phyloP scores from a whole-genome alignment of 1,140 invertebrate species.

The Eumaeus atala region DNA sequence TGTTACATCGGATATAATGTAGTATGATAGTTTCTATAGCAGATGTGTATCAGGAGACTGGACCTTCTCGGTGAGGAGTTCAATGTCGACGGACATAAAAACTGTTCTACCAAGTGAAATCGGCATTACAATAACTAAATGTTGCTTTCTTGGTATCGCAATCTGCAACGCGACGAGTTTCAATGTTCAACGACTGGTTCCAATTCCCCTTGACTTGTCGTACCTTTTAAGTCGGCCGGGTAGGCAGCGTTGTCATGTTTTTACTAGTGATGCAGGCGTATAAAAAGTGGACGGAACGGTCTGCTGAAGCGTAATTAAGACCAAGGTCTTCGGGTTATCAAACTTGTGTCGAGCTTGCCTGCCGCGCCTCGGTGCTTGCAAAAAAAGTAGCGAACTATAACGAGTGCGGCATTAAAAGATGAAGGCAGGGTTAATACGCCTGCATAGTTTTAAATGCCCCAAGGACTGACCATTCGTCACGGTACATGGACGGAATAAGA shows the following conservation, averaged over 20 bases:
- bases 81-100: slow-evolving; percentile 2
- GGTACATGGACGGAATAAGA: slow-evolving; percentile 31
- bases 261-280: slow-evolving; percentile 70
- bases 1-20: too few relatives aligned
- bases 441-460: slow-evolving; percentile 56
- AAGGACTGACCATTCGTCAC: slow-evolving; percentile 37
- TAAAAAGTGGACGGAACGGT: slow-evolving; percentile 71
- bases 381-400: slow-evolving; percentile 71
- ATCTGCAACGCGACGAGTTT: slow-evolving; percentile 43
- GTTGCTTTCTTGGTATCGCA: slow-evolving; percentile 53
- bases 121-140: slow-evolving; percentile 27
- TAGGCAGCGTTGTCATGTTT: slow-evolving; percentile 58
- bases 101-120: slow-evolving; percentile 15
- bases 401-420: slow-evolving; percentile 71
- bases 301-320: slow-evolving; percentile 71
- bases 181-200: slow-evolving; percentile 30
- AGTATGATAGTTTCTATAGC: too few relatives aligned
- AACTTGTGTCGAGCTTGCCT: slow-evolving; percentile 54
- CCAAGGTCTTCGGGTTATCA: slow-evolving; percentile 73
- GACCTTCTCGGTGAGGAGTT: background rate
- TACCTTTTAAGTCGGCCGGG: slow-evolving; percentile 50
- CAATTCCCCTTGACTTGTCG: slow-evolving; percentile 39
- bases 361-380: slow-evolving; percentile 61
- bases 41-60: too few relatives aligned
- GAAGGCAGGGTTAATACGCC: slow-evolving; percentile 57